These are phyloP conservation scores for Orchesella flavescens DNA, from an alignment of 2,888 invertebrate genomes.

Conservation along the genomic window DNA sequence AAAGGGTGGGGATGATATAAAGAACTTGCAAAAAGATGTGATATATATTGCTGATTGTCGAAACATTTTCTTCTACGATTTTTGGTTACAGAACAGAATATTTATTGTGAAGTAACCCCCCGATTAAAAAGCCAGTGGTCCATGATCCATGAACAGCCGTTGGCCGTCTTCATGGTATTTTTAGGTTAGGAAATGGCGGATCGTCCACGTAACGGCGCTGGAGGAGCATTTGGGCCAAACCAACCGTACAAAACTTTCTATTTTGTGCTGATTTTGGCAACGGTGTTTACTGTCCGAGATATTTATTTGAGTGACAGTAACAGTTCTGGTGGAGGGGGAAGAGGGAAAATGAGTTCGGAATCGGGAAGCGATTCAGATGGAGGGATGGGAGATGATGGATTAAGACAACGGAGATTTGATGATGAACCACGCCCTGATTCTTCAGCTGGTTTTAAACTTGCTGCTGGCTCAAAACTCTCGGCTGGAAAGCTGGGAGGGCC, in stretches of 20 bases:
- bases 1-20: too few species aligned
- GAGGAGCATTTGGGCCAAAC: slow-evolving; percentile 51
- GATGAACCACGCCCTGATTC: slow-evolving; percentile 30
- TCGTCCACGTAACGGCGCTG: slow-evolving; percentile 49
- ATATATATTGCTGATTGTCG: too few species aligned
- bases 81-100: too few species aligned
- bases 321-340: slow-evolving; percentile 28
- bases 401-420: slow-evolving; percentile 40
- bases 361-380: slow-evolving; percentile 50
- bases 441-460: slow-evolving; percentile 71
- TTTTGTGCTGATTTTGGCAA: slow-evolving; percentile 65
- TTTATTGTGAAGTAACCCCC: too few species aligned
- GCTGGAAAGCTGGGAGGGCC: slow-evolving; percentile 81
- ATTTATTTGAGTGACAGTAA: slow-evolving; percentile 62
- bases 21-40: too few species aligned
- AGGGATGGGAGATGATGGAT: slow-evolving; percentile 1
- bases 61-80: too few species aligned
- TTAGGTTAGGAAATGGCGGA: slow-evolving; percentile 51
- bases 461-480: slow-evolving; percentile 83
- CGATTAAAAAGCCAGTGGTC: too few species aligned
- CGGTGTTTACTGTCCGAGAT: slow-evolving; percentile 71
- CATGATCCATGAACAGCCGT: too few species aligned
- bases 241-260: slow-evolving; percentile 57
- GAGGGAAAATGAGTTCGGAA: slow-evolving; percentile 44
- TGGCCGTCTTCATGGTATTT: too few species aligned